A percentile compares a stretch with the other conserved stretches of the same genome.
phyloP scores from a whole-genome alignment of 2,797 vertebrate genomes.

The Cryptoprocta ferox region DNA sequence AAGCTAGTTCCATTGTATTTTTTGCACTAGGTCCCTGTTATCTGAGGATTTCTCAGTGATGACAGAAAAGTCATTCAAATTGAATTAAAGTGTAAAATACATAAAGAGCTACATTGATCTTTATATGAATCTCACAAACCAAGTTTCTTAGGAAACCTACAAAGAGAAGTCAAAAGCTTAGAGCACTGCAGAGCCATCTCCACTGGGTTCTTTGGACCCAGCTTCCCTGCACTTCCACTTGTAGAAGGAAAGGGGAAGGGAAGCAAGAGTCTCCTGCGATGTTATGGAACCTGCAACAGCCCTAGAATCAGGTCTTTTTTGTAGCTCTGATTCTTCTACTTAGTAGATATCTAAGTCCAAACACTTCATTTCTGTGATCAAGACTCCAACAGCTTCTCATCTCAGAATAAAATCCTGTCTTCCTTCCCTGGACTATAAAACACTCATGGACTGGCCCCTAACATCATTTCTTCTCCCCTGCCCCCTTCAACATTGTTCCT shows the following conservation, averaged over 20 bases:
- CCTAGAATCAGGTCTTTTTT: neutral
- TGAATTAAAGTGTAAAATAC: constrained; percentile 39
- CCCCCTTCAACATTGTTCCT: neutral
- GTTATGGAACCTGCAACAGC: neutral
- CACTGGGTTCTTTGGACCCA: neutral
- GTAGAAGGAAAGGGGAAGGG: neutral
- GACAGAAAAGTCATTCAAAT: constrained; percentile 22
- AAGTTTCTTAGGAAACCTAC: constrained; percentile 37
- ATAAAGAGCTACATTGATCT: neutral
- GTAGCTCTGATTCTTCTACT: neutral
- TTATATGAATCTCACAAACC: neutral
- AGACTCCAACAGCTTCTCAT: neutral
- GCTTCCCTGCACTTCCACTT: neutral
- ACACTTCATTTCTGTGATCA: neutral
- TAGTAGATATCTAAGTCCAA: constrained; percentile 1
- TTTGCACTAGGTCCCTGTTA: neutral
- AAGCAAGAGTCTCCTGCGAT: neutral
- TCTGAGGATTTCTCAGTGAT: constrained; percentile 33
- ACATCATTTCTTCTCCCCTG: neutral
- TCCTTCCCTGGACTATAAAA: neutral
- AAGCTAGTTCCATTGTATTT: constrained; percentile 35
- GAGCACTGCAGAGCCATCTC: neutral
- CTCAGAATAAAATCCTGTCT: constrained; percentile 38
- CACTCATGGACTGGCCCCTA: neutral
- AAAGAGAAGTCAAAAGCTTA: constrained; percentile 46